Percentiles rank a stretch among this genome's conserved stretches.
Conservation (phyloP, 2,888 invertebrate genomes). For the Platerodrilus igneus region DNA sequence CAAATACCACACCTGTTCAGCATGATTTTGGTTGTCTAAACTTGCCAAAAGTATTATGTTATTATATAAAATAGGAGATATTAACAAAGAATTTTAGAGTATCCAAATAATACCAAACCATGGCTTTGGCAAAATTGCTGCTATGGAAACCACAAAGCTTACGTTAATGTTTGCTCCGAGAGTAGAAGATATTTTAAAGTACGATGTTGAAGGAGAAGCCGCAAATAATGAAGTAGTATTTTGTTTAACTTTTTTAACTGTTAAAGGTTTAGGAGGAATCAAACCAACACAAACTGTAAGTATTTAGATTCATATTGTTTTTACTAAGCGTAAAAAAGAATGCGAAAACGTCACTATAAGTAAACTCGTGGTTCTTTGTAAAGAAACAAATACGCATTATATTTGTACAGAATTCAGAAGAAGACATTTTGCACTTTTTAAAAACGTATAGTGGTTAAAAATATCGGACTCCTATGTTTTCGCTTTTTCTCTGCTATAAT, state of each 20-base stretch:
- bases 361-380: too few relatives aligned
- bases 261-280: conserved; percentile 24
- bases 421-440: too few relatives aligned
- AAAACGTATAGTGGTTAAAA: too few relatives aligned
- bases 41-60: conserved; percentile 31
- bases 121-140: conserved; percentile 33
- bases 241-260: conserved; percentile 21
- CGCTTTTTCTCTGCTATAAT: too few relatives aligned
- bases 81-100: conserved; percentile 21
- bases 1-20: conserved; percentile 26
- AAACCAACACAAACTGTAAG: too few relatives aligned
- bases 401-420: too few relatives aligned
- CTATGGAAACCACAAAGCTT: conserved; percentile 28
- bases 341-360: too few relatives aligned
- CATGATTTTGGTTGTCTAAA: conserved; percentile 33
- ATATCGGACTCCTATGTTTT: too few relatives aligned
- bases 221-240: conserved; percentile 9
- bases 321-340: too few relatives aligned
- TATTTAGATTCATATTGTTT: too few relatives aligned
- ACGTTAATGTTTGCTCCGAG: conserved; percentile 26
- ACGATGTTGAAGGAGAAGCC: conserved; percentile 9
- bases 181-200: conserved; percentile 21
- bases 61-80: not conserved
- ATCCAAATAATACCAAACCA: conserved; percentile 32
- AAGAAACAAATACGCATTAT: too few relatives aligned